Evolutionary conservation across 1,140 invertebrate species (phyloP).

Genomic region (Drosophila eugracilis): DNA sequence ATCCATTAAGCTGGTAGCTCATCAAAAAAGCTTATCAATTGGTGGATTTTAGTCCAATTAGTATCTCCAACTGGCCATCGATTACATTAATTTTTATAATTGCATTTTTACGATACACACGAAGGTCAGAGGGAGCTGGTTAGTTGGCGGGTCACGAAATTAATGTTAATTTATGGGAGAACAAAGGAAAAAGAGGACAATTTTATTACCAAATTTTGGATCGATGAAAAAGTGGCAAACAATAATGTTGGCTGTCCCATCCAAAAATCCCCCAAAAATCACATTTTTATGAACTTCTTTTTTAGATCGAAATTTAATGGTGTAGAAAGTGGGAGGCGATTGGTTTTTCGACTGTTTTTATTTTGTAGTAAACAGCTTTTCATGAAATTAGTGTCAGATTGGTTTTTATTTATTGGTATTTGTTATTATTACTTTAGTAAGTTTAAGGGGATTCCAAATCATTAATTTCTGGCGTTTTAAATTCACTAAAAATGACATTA

Average conservation of each 20-base stretch:
- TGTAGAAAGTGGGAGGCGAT: neutral
- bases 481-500: no score
- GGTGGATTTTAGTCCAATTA: slow-evolving; percentile 25
- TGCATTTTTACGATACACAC: slow-evolving; percentile 43
- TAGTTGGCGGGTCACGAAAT: slow-evolving; percentile 19
- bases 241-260: neutral
- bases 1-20: slow-evolving; percentile 5
- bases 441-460: no score
- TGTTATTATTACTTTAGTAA: no score
- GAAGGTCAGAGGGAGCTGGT: neutral
- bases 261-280: neutral
- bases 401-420: no score
- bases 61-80: slow-evolving; percentile 37
- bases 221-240: slow-evolving; percentile 24
- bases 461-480: no score
- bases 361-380: no score
- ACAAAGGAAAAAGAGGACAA: slow-evolving; percentile 22
- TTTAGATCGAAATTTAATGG: neutral
- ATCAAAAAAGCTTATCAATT: slow-evolving; percentile 19
- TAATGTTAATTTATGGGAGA: slow-evolving; percentile 39
- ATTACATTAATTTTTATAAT: slow-evolving; percentile 48
- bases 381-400: no score
- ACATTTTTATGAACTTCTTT: neutral
- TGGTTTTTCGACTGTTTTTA: no score
- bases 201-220: slow-evolving; percentile 55